Base-by-base conservation (phyloP, 1,140 invertebrate genomes). In the Mya arenaria region DNA sequence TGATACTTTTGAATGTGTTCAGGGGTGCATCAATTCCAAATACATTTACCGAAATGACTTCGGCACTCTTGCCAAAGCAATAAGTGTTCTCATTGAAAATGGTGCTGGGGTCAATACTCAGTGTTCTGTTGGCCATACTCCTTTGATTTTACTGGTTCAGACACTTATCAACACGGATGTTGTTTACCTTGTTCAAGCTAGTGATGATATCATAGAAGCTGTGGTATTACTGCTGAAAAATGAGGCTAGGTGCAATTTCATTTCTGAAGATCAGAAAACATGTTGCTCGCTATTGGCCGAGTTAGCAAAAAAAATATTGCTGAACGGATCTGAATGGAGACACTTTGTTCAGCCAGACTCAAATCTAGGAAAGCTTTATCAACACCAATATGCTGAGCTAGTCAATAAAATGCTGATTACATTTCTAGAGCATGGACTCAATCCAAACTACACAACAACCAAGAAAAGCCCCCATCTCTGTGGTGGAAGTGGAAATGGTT, bases 31-130 rank as follows among this genome's bases (percentile, higher is more conserved):
- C 63, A 85, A 84, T 37, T 87, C 86, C 58, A 83, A 82, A 56
- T 89, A 86, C 71, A 85, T 86, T 13, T 91, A 92, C 63, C 78
- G 81, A 28, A 90, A 90, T 83, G 85, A 90, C 72, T 90, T 90
- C 65, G 28, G 37, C 6, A 77, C 79, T 32, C 52, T 92, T 34
- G 34, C 84, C 19, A 32, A 78, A 36, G 87, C 90, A 36, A 79
- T 90, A 44, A 68, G 87, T 8, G 75, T 90, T 34, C 73, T 92
- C 30, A 75, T 92, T 36, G 34, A 81, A 8, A 83, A 87, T 81
- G 86, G 86, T 25, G 87, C 88, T 17, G 73, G 88, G 28, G 73
- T 87, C 0, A 88, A 89, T 77, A 87, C 81, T 25, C 78, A 83
- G 23, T 91, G 90, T 86, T 56, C 81, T 39, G 66, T 83, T 30